Percentiles rank a stretch among this genome's conserved stretches.
Conservation (phyloP, 2,113 vertebrate species). For the Thinocorus orbignyianus region DNA sequence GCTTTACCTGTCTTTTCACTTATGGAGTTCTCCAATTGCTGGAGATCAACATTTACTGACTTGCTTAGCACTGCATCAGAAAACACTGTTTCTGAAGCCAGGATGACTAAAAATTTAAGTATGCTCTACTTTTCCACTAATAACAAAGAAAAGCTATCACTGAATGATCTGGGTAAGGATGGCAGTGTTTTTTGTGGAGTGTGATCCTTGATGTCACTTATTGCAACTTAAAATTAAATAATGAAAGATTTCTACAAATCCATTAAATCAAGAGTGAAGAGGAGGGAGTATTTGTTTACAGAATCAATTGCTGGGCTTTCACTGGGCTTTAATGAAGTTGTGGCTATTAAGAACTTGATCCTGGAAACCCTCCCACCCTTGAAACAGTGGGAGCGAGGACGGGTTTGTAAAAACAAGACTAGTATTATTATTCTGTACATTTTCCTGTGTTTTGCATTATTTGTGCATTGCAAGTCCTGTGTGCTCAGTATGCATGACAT, state of each 20-base stretch:
- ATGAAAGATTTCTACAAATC: background rate
- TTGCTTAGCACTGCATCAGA: background rate
- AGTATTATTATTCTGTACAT: background rate
- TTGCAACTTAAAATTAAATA: background rate
- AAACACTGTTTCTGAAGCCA: background rate
- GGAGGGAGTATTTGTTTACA: slow-evolving; percentile 40
- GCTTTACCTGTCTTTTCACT: background rate
- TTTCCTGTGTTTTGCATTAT: background rate
- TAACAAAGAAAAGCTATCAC: background rate
- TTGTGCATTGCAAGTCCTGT: background rate
- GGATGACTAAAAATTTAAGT: background rate
- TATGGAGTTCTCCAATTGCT: background rate
- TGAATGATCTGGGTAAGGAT: background rate
- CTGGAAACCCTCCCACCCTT: slow-evolving; percentile 29
- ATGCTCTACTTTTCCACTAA: background rate
- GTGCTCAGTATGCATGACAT: background rate
- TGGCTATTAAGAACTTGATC: slow-evolving; percentile 46
- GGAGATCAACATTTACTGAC: background rate
- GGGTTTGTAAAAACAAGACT: slow-evolving; percentile 18
- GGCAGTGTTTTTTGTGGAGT: background rate
- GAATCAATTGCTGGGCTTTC: slow-evolving; percentile 30
- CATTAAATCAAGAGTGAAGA: background rate
- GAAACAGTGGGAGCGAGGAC: slow-evolving; percentile 8
- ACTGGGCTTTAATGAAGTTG: slow-evolving; percentile 35
- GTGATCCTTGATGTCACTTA: background rate